Evolutionary conservation across 2,113 vertebrate genomes (phyloP).

Genomic region (Albula goreensis): DNA sequence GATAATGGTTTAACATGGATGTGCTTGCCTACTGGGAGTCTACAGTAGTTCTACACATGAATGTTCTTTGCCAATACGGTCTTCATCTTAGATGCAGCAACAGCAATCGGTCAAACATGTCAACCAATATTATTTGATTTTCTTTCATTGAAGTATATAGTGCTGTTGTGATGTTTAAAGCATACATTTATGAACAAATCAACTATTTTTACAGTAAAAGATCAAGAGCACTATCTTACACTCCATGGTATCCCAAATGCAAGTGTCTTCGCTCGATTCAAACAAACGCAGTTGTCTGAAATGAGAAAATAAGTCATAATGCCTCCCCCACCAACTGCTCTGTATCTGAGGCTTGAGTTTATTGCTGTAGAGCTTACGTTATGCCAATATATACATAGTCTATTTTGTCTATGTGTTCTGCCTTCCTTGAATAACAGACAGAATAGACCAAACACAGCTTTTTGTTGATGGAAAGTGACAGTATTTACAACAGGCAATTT

Average conservation of each 20-base stretch:
- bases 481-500: background rate
- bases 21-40: background rate
- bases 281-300: background rate
- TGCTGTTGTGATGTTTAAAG: background rate
- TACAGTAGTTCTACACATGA: background rate
- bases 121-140: background rate
- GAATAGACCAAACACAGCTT: background rate
- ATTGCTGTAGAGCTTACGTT: background rate
- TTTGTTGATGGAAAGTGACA: background rate
- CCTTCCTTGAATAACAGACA: background rate
- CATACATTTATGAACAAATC: background rate
- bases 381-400: constrained; percentile 6
- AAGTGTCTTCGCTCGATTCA: background rate
- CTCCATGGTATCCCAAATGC: background rate
- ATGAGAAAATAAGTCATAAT: background rate
- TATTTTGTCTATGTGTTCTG: background rate
- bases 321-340: background rate
- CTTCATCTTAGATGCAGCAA: background rate
- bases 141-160: background rate
- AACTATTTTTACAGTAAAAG: background rate
- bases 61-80: background rate
- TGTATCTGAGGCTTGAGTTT: background rate
- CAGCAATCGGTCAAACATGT: background rate
- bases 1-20: background rate
- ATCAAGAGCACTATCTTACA: background rate